Conservation (phyloP, 2,797 vertebrate species). For the Xiphophorus birchmanni region DNA sequence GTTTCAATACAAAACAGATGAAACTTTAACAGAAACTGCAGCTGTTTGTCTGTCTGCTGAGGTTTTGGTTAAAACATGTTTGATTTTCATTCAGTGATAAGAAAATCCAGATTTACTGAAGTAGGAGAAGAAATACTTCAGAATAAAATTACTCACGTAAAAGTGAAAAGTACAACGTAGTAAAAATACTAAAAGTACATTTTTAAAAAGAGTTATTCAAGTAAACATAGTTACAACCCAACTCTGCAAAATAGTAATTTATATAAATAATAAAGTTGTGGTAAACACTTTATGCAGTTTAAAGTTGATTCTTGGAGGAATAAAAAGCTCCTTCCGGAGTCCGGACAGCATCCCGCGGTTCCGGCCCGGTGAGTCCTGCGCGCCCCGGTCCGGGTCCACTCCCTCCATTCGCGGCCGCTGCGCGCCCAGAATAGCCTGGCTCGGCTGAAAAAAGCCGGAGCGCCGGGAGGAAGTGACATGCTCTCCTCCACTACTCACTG, state of each 20-base stretch:
- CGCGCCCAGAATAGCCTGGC: slow-evolving; percentile 67
- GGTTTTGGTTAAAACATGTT: too few relatives aligned
- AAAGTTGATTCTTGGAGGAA: background rate
- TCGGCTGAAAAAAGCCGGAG: slow-evolving; percentile 49
- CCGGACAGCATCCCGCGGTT: too few relatives aligned
- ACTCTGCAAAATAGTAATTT: background rate
- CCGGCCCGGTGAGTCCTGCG: slow-evolving; percentile 13
- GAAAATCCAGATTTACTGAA: too few relatives aligned
- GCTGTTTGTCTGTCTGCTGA: too few relatives aligned
- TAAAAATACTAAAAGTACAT: too few relatives aligned
- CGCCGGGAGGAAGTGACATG: slow-evolving; percentile 73
- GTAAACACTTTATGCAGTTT: background rate
- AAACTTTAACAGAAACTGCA: too few relatives aligned
- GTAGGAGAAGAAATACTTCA: too few relatives aligned
- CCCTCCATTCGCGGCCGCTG: slow-evolving; percentile 58
- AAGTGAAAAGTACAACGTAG: too few relatives aligned
- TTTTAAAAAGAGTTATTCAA: too few relatives aligned
- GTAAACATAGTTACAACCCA: background rate
- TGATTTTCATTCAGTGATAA: too few relatives aligned
- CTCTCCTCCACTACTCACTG: slow-evolving; percentile 61
- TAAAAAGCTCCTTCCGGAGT: background rate
- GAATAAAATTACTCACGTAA: too few relatives aligned
- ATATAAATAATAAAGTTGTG: background rate
- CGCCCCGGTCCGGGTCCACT: slow-evolving; percentile 42
- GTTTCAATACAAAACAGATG: too few relatives aligned